Percentiles rank a stretch among this genome's conserved stretches.
These are phyloP conservation scores for Turdus rufiventris DNA, from an alignment of 2,113 vertebrate genomes.

Conservation along the genomic window DNA sequence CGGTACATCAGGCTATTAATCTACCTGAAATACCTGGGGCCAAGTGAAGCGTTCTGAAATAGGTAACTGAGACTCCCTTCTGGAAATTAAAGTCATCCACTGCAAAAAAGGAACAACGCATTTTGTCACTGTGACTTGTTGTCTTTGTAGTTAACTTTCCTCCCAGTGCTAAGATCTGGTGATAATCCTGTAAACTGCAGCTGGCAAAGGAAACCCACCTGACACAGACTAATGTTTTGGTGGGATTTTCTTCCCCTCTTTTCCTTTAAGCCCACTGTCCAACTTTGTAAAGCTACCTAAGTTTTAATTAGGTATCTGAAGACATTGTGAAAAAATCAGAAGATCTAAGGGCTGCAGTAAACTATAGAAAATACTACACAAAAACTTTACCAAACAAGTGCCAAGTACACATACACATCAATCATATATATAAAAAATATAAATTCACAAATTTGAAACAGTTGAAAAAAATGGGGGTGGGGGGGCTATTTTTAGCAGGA, in stretches of 20 bases:
- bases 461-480: fast-evolving
- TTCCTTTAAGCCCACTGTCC: background rate
- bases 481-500: background rate
- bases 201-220: background rate
- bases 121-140: constrained; percentile 49
- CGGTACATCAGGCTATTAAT: constrained; percentile 76
- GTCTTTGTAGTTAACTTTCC: constrained; percentile 12
- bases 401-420: background rate
- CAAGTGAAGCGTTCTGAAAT: constrained; percentile 76
- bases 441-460: background rate
- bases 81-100: constrained; percentile 64
- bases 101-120: background rate
- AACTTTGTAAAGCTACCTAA: background rate
- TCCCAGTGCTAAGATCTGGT: background rate
- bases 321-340: background rate
- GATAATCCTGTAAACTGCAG: background rate
- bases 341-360: background rate
- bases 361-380: background rate
- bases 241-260: fast-evolving
- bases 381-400: background rate
- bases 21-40: constrained; percentile 83
- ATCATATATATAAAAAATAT: background rate
- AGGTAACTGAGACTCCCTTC: constrained; percentile 73
- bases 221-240: background rate
- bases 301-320: background rate